Evolutionary conservation across 2,888 invertebrate genomes (phyloP).

Genomic region (Syrista parreyssii): DNA sequence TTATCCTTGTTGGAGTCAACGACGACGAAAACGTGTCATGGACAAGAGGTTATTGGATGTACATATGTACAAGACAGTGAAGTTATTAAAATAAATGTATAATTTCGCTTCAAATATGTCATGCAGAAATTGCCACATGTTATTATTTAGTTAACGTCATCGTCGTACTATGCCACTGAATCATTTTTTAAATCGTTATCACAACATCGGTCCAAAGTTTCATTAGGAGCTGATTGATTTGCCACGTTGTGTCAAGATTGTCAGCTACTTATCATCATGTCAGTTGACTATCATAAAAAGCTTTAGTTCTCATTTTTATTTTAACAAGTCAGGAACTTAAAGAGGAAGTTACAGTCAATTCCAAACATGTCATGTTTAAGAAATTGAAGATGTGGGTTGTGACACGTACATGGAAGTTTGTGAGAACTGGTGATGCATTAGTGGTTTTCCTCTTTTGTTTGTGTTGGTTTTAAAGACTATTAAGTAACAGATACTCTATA

Average conservation of each 20-base stretch:
- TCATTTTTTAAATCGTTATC: not conserved
- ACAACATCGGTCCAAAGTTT: not conserved
- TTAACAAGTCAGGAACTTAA: not conserved
- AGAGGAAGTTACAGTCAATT: not conserved
- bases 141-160: not conserved
- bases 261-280: not conserved
- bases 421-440: not conserved
- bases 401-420: not conserved
- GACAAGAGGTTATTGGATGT: not conserved
- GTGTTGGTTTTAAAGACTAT: not conserved
- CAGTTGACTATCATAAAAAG: not conserved
- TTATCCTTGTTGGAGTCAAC: not conserved
- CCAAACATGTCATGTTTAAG: not conserved
- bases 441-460: not conserved
- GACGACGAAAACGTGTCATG: not conserved
- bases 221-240: not conserved
- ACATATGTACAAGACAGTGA: not conserved
- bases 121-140: not conserved
- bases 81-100: not conserved
- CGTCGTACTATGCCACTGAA: not conserved
- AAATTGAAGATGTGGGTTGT: not conserved
- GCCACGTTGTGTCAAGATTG: not conserved
- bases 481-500: not conserved
- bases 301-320: not conserved
- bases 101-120: not conserved